phyloP scores from a whole-genome alignment of 2,888 invertebrate species.

The Quadroppia sp. region DNA sequence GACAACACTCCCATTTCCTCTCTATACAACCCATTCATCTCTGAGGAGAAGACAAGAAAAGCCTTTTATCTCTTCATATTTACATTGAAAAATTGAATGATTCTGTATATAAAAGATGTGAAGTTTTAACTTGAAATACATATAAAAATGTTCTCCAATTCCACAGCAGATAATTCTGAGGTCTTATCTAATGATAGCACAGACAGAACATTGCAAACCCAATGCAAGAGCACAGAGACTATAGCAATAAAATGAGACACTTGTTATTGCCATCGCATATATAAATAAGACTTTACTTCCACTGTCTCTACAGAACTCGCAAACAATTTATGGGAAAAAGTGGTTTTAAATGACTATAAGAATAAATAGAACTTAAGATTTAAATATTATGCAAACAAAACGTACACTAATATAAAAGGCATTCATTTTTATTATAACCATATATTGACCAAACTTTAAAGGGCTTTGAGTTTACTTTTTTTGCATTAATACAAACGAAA shows the following conservation, averaged over 20 bases:
- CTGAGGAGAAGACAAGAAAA: slow-evolving; percentile 21
- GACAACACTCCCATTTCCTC: neutral
- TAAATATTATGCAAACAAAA: too few relatives aligned
- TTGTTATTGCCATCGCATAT: neutral
- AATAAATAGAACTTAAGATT: neutral
- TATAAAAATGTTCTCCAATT: neutral
- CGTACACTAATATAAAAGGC: too few relatives aligned
- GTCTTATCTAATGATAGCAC: neutral
- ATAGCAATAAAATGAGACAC: neutral
- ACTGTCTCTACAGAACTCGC: neutral
- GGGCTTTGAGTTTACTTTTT: too few relatives aligned
- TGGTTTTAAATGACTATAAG: neutral
- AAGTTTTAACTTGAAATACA: neutral
- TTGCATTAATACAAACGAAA: too few relatives aligned
- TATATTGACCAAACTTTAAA: too few relatives aligned
- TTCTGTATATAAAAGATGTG: neutral
- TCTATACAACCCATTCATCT: neutral
- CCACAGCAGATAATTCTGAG: neutral
- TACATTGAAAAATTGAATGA: slow-evolving; percentile 11
- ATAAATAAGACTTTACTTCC: neutral
- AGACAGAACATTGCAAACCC: too few relatives aligned
- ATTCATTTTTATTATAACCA: too few relatives aligned
- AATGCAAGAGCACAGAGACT: neutral
- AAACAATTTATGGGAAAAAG: neutral
- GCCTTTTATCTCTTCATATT: slow-evolving; percentile 23